A percentile compares a stretch with the other conserved stretches of the same genome.
Conservation (phyloP, 2,797 vertebrate genomes). For the Arvicola amphibius region DNA sequence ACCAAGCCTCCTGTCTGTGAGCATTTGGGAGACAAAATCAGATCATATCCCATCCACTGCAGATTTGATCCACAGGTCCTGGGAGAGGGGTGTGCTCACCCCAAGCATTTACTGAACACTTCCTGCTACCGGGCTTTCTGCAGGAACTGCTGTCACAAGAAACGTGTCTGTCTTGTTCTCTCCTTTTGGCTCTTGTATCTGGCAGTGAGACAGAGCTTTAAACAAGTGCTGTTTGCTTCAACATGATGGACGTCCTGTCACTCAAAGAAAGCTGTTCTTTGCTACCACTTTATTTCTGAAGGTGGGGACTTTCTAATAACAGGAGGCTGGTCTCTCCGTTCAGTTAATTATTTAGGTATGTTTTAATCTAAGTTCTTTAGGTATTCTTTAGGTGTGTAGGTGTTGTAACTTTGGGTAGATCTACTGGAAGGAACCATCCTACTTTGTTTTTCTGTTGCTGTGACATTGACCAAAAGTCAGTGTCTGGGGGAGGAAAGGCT, state of each 20-base stretch:
- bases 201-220: not conserved
- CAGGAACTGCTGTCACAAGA: not conserved
- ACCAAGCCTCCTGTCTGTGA: not conserved
- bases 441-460: not conserved
- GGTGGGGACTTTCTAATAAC: not conserved
- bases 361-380: not conserved
- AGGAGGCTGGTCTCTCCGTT: not conserved
- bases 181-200: not conserved
- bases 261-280: not conserved
- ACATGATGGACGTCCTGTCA: not conserved
- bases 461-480: not conserved
- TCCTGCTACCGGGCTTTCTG: not conserved
- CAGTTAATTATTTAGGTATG: not conserved
- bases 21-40: not conserved
- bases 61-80: not conserved
- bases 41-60: not conserved
- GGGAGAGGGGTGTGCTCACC: not conserved
- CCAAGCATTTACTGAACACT: not conserved
- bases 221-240: not conserved
- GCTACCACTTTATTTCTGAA: not conserved
- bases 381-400: not conserved
- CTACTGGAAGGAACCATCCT: not conserved
- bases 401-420: not conserved
- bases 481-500: too few relatives aligned
- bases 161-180: not conserved